Conservation (phyloP, 2,888 invertebrate genomes). For the Lithosia quadra region DNA sequence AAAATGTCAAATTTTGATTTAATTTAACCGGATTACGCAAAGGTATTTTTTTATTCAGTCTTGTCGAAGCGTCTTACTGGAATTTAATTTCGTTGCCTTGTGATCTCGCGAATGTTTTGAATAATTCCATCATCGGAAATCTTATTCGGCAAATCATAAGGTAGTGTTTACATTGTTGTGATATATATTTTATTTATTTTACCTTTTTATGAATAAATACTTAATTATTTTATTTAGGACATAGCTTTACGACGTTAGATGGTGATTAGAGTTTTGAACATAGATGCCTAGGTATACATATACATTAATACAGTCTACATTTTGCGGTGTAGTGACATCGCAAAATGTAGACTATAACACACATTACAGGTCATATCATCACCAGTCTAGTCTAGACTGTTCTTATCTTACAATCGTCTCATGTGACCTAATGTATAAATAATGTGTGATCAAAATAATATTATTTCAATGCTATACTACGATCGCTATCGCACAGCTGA, state of each 20-base stretch:
- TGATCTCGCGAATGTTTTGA: constrained; percentile 63
- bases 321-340: no score
- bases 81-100: constrained; percentile 65
- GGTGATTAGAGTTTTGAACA: no score
- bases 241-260: background rate
- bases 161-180: constrained; percentile 3
- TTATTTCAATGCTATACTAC: background rate
- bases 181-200: background rate
- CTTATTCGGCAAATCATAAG: constrained; percentile 38
- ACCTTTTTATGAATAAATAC: background rate
- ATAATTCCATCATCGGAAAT: constrained; percentile 57
- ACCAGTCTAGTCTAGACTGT: background rate
- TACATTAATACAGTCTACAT: no score
- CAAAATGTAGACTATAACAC: no score
- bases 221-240: background rate
- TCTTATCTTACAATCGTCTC: background rate
- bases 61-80: constrained; percentile 44
- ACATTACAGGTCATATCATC: no score
- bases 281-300: no score
- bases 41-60: constrained; percentile 56
- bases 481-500: background rate
- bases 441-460: background rate
- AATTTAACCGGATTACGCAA: constrained; percentile 50
- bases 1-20: constrained; percentile 53
- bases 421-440: background rate